A percentile compares a stretch with the other conserved stretches of the same genome.
These are phyloP conservation scores for Anhinga anhinga DNA, from an alignment of 2,113 vertebrate species.

Conservation along the genomic window DNA sequence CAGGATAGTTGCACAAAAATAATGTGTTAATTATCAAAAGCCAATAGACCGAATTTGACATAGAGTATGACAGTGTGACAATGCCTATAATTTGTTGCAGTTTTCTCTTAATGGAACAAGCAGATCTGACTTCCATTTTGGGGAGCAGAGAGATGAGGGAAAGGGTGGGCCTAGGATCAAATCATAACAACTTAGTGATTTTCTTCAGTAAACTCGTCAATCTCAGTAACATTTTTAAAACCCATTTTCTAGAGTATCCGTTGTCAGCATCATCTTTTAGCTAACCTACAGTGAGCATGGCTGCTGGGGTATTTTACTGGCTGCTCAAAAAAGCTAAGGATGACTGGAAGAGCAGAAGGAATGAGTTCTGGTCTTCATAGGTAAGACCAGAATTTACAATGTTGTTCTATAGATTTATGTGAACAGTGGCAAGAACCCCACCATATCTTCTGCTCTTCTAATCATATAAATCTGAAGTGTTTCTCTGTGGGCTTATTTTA, in stretches of 20 bases:
- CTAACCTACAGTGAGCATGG: accelerated
- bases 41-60: not conserved
- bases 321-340: not conserved
- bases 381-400: not conserved
- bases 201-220: not conserved
- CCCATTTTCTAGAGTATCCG: not conserved
- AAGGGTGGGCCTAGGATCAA: not conserved
- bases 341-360: not conserved
- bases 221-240: not conserved
- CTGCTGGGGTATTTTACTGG: not conserved
- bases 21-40: not conserved
- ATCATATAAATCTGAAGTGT: not conserved
- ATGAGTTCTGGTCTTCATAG: not conserved
- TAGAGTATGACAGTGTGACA: not conserved
- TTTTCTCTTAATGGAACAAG: not conserved
- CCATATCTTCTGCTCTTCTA: not conserved
- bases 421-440: not conserved
- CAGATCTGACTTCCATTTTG: not conserved
- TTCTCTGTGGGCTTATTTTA: not conserved
- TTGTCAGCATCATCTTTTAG: not conserved
- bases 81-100: not conserved
- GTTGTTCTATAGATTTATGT: not conserved
- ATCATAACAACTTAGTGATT: not conserved
- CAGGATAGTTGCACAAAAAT: not conserved
- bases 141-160: not conserved